Percentiles rank a stretch among this genome's conserved stretches.
Evolutionary conservation across 2,888 invertebrate genomes (phyloP).

Genomic region (Platynereis dumerilii): DNA sequence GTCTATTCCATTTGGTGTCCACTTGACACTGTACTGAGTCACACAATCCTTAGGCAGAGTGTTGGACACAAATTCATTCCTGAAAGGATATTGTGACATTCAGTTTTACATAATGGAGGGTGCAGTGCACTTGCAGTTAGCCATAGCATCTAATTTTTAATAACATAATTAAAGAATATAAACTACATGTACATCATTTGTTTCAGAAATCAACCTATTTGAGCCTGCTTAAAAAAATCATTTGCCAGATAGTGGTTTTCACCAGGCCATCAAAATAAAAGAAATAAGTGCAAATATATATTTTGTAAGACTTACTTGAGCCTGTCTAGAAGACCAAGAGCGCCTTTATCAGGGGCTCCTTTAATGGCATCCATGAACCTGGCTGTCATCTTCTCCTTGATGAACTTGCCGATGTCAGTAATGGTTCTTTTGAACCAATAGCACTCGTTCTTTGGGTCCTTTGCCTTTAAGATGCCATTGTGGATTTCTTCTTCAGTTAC

Average conservation of each 20-base stretch:
- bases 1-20: slow-evolving; percentile 2
- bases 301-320: background rate
- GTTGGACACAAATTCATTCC: background rate
- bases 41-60: background rate
- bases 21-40: background rate
- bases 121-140: too few relatives aligned
- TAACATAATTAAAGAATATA: too few relatives aligned
- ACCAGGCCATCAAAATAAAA: too few relatives aligned
- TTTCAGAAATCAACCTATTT: too few relatives aligned
- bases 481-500: slow-evolving; percentile 2
- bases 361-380: background rate
- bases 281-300: too few relatives aligned
- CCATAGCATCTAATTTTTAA: too few relatives aligned
- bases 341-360: background rate
- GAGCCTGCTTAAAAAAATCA: too few relatives aligned
- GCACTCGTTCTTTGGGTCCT: background rate
- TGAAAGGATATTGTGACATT: too few relatives aligned
- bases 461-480: background rate
- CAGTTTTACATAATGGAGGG: too few relatives aligned
- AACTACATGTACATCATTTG: too few relatives aligned
- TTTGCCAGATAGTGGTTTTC: too few relatives aligned
- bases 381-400: slow-evolving; percentile 1
- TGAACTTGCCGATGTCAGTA: background rate
- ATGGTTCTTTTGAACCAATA: slow-evolving; percentile 7
- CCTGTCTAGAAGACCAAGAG: background rate